Conservation (phyloP, 2,113 vertebrate genomes). For the Ceyx melanurus region DNA sequence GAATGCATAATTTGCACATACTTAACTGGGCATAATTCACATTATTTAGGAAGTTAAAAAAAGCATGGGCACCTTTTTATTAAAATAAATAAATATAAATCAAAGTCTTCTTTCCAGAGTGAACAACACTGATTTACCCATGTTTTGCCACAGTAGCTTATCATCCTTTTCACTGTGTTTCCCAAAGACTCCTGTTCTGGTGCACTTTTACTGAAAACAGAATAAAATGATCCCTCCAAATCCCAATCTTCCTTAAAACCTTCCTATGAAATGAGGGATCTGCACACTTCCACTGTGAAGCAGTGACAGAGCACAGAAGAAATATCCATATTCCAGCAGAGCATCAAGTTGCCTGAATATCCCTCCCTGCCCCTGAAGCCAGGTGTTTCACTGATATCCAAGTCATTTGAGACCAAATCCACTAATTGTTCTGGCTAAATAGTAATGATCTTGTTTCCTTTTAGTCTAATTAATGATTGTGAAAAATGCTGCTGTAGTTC, state of each 20-base stretch:
- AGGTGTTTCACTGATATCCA: neutral
- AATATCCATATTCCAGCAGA: neutral
- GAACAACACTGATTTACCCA: neutral
- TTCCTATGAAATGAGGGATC: neutral
- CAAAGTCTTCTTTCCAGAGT: neutral
- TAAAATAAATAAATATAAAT: neutral
- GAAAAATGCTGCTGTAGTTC: neutral
- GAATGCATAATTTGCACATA: neutral
- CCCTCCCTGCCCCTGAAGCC: too few species aligned
- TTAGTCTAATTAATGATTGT: neutral
- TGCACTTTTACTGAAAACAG: neutral
- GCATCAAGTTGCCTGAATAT: neutral
- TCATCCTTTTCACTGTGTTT: neutral
- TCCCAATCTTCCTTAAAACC: neutral
- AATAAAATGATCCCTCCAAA: neutral
- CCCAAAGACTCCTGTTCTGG: neutral
- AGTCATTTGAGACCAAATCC: neutral
- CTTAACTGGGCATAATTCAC: neutral
- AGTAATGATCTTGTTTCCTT: neutral
- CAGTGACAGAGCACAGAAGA: neutral
- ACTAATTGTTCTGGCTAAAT: neutral
- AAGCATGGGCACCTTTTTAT: accelerated
- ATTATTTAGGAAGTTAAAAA: neutral
- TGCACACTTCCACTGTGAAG: neutral
- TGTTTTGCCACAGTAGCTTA: neutral